phyloP scores from a whole-genome alignment of 37 sponge, comb jelly and placozoan genomes.

The Eunapius fragilis region DNA sequence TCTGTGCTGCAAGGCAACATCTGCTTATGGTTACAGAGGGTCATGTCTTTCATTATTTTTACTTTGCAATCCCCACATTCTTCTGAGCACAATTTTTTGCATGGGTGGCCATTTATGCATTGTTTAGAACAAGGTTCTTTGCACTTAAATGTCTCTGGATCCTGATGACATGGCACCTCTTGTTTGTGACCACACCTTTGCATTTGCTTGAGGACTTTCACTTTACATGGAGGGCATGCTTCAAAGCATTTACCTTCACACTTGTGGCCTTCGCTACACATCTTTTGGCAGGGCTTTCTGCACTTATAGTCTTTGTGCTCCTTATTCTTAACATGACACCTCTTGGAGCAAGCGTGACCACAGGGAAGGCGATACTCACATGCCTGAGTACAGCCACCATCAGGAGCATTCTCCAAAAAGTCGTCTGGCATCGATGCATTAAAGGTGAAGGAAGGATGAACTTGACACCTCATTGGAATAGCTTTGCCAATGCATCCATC shows the following conservation, averaged over 20 bases:
- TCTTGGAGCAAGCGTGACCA: conserved; percentile 68
- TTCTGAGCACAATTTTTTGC: conserved; percentile 27
- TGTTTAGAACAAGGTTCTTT: conserved; percentile 23
- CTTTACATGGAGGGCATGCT: conserved; percentile 33
- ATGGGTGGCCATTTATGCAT: conserved; percentile 41
- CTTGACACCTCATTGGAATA: conserved; percentile 74
- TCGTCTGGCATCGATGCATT: conserved; percentile 29
- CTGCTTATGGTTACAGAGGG: conserved; percentile 40
- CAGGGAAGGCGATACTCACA: conserved; percentile 69
- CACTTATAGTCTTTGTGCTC: conserved; percentile 67
- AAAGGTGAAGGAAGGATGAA: conserved; percentile 59
- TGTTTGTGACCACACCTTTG: conserved; percentile 60
- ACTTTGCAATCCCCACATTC: conserved; percentile 22
- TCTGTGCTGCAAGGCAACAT: conserved; percentile 14
- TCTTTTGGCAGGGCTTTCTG: conserved; percentile 36
- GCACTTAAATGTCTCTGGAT: conserved; percentile 28
- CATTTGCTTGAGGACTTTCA: conserved; percentile 28
- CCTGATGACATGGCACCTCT: conserved; percentile 43
- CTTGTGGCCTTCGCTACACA: conserved; percentile 36
- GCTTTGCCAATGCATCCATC: conserved; percentile 33
- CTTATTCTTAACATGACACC: conserved; percentile 65
- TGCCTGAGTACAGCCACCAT: conserved; percentile 74
- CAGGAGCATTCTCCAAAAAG: conserved; percentile 50
- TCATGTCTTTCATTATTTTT: conserved; percentile 30
- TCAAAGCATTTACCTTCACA: conserved; percentile 34